These are phyloP conservation scores for Gymnoscopelus microlampas DNA, from an alignment of 2,797 vertebrate species.

Conservation along the genomic window DNA sequence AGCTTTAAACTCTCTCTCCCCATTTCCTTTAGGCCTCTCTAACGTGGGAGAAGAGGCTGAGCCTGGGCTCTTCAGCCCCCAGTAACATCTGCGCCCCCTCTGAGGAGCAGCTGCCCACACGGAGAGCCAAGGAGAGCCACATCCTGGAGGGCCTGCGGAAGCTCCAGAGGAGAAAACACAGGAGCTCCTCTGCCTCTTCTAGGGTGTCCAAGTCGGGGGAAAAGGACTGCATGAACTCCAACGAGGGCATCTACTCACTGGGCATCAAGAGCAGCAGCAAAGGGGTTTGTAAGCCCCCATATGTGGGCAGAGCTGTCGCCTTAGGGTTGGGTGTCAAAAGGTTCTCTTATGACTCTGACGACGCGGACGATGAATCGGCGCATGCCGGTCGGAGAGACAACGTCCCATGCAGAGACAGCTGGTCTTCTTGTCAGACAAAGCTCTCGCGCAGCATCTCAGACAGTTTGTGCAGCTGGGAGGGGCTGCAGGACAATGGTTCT, in stretches of 20 bases:
- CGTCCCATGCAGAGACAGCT: constrained; percentile 80
- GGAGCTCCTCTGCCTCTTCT: constrained; percentile 83
- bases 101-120: constrained; percentile 87
- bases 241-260: constrained; percentile 95
- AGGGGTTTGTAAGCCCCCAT: constrained; percentile 70
- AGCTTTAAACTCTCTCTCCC: too few species aligned
- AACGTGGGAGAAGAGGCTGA: constrained; percentile 91
- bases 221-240: constrained; percentile 96
- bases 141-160: constrained; percentile 90
- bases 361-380: constrained; percentile 83
- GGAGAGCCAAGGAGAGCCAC: constrained; percentile 87
- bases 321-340: constrained; percentile 68
- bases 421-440: constrained; percentile 73
- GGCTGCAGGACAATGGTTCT: constrained; percentile 54
- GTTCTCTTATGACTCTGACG: constrained; percentile 87
- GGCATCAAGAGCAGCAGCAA: constrained; percentile 85
- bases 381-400: constrained; percentile 73
- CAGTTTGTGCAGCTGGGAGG: constrained; percentile 88
- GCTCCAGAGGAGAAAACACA: constrained; percentile 86
- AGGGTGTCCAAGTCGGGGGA: constrained; percentile 88
- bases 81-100: constrained; percentile 85
- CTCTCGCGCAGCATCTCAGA: constrained; percentile 90
- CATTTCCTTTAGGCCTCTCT: constrained; percentile 77
- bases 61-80: constrained; percentile 87
- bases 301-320: constrained; percentile 61